Evolutionary conservation across 2,888 invertebrate species (phyloP).

Genomic region (Melanostoma mellinum): DNA sequence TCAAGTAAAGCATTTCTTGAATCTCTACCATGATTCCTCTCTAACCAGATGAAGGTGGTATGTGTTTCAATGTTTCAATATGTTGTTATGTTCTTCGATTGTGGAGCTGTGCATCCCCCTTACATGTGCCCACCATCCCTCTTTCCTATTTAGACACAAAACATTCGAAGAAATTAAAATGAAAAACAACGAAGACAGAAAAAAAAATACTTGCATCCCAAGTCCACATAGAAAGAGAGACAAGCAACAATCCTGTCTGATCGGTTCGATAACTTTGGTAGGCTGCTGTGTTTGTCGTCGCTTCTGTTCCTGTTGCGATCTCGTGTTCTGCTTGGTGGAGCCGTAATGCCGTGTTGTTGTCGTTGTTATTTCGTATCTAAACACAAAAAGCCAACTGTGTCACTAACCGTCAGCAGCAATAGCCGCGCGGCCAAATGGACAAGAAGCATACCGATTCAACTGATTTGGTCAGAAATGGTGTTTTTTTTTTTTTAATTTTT

Average conservation of each 20-base stretch:
- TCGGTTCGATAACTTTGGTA: constrained; percentile 71
- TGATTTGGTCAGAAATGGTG: constrained; percentile 65
- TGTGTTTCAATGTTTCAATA: constrained; percentile 69
- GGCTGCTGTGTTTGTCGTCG: constrained; percentile 71
- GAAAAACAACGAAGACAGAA: constrained; percentile 13
- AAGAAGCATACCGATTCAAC: constrained; percentile 65
- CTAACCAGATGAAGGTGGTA: constrained; percentile 65
- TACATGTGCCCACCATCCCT: neutral
- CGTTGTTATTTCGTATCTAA: constrained; percentile 65
- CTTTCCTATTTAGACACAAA: constrained; percentile 16
- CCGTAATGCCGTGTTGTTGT: constrained; percentile 65
- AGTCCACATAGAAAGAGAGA: constrained; percentile 31
- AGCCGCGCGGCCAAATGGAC: constrained; percentile 24
- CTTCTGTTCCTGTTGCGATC: constrained; percentile 71
- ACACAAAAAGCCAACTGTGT: constrained; percentile 69
- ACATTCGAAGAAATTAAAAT: constrained; percentile 35
- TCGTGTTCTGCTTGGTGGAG: constrained; percentile 55
- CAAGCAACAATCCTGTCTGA: constrained; percentile 71
- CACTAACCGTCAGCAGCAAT: constrained; percentile 54
- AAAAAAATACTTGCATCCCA: constrained; percentile 29
- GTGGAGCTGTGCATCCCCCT: constrained; percentile 26
- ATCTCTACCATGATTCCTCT: constrained; percentile 46
- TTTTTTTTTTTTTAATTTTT: too few species aligned
- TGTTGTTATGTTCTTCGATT: constrained; percentile 68
- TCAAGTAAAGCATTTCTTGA: constrained; percentile 26